Base-by-base conservation (phyloP, 2,113 vertebrate species). In the Danionella cerebrum region DNA sequence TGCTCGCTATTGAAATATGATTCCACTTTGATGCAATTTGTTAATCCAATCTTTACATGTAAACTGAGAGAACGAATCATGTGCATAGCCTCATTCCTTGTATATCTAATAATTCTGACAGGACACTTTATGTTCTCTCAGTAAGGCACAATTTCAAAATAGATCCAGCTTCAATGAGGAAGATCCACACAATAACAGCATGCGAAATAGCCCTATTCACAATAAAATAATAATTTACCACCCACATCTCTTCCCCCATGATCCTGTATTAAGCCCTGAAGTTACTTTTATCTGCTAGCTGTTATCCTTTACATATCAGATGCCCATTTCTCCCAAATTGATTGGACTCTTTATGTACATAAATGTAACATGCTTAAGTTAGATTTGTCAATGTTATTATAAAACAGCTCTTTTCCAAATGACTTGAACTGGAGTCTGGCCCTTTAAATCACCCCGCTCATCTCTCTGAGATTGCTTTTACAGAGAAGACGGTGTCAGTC, bases 61-160 rank as follows among this genome's bases (percentile, higher is more conserved):
- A 45, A 31, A 31, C 25, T 31, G 39, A 60, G 57, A 31, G 57
- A 3, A 60, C 44, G 24, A 60, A 60, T 60, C 39, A 60, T 60
- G 9, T 58, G 13, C 12, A 31, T 45, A 12, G 45, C 2, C 39
- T 45, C 39, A 45, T 60, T 25, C 13, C 6, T 11, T 19, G 16
- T 19, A 29, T 31, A 14, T 54, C 44, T 48, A 22, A 29, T 24
- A n/a, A n/a, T n/a, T n/a, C n/a, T n/a, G n/a, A n/a, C n/a, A n/a
- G n/a, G n/a, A n/a, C 14, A 60, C 21, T 44, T 27, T 16, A 21
- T 31, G 11, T 29, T 3, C 25, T 19, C 27, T 12, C 50, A 33
- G n/a, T 42, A 18, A 29, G 38, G 24, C 25, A 13, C 25, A 13
- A 4, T 31, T 60, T 25, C 9, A 60, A 60, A 60, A 60, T 60